phyloP scores from a whole-genome alignment of 2,888 invertebrate species.

The Allolobophora icterica region DNA sequence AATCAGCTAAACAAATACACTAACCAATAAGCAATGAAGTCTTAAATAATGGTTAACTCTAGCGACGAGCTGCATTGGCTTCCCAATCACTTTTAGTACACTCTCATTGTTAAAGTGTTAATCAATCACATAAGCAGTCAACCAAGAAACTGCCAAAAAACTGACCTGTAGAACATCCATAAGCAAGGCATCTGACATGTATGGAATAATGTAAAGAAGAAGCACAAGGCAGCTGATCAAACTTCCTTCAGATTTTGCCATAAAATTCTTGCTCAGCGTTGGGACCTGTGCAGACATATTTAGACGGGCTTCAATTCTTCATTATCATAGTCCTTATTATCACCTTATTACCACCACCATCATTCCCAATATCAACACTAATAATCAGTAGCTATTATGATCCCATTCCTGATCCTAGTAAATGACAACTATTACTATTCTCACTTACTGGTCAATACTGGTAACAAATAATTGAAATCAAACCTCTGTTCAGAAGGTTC shows the following conservation, averaged over 20 bases:
- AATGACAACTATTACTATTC: background rate
- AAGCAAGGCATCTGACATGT: constrained; percentile 58
- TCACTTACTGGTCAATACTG: background rate
- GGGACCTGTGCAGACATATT: constrained; percentile 52
- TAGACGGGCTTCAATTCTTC: background rate
- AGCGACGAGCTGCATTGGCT: too few relatives aligned
- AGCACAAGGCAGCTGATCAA: constrained; percentile 59
- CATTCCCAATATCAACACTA: background rate
- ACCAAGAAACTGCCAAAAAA: background rate
- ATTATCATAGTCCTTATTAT: background rate
- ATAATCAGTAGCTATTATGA: background rate
- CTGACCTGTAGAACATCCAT: constrained; percentile 70
- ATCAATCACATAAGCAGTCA: background rate
- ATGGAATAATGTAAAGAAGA: constrained; percentile 58
- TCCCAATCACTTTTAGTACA: too few relatives aligned
- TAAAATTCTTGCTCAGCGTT: constrained; percentile 70
- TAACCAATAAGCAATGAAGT: too few relatives aligned
- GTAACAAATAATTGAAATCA: background rate
- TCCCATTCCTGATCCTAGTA: background rate
- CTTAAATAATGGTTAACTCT: too few relatives aligned
- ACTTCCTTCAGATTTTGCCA: constrained; percentile 78
- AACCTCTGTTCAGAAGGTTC: background rate
- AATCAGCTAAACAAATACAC: too few relatives aligned
- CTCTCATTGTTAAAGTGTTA: background rate
- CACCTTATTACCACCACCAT: background rate